A percentile compares a stretch with the other conserved stretches of the same genome.
These are phyloP conservation scores for Melanostigma gelatinosum DNA, from an alignment of 2,113 vertebrate genomes.

Conservation along the genomic window DNA sequence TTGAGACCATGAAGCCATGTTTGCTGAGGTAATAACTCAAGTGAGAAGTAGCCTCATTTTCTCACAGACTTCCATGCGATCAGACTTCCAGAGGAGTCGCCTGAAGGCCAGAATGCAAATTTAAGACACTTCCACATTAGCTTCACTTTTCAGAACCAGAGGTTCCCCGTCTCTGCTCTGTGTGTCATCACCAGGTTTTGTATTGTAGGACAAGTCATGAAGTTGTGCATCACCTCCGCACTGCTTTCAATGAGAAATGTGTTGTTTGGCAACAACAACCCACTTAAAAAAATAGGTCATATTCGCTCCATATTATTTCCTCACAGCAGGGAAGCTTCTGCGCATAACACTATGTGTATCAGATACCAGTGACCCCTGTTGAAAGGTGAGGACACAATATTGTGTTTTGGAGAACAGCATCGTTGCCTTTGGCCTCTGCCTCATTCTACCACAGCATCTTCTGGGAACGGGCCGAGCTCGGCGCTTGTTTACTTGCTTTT, in stretches of 20 bases:
- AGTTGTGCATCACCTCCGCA: slow-evolving; percentile 20
- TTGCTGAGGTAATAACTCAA: background rate
- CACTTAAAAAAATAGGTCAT: slow-evolving; percentile 52
- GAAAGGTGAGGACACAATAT: slow-evolving; percentile 60
- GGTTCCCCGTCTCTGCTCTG: background rate
- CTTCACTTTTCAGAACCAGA: background rate
- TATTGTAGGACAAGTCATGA: background rate
- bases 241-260: slow-evolving; percentile 57
- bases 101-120: background rate
- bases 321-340: slow-evolving; percentile 24
- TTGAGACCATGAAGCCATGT: background rate
- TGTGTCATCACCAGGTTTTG: slow-evolving; percentile 10
- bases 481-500: slow-evolving; percentile 48
- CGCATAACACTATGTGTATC: slow-evolving; percentile 4
- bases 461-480: slow-evolving; percentile 34
- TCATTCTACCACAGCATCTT: slow-evolving; percentile 46
- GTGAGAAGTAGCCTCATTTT: background rate
- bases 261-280: slow-evolving; percentile 55
- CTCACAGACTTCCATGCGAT: background rate
- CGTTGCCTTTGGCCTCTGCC: slow-evolving; percentile 41
- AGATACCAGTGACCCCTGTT: slow-evolving; percentile 30
- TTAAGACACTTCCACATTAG: background rate
- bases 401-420: slow-evolving; percentile 54
- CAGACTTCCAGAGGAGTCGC: background rate
- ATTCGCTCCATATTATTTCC: slow-evolving; percentile 49